Evolutionary conservation across 2,113 vertebrate genomes (phyloP).

Genomic region (Uria lomvia): DNA sequence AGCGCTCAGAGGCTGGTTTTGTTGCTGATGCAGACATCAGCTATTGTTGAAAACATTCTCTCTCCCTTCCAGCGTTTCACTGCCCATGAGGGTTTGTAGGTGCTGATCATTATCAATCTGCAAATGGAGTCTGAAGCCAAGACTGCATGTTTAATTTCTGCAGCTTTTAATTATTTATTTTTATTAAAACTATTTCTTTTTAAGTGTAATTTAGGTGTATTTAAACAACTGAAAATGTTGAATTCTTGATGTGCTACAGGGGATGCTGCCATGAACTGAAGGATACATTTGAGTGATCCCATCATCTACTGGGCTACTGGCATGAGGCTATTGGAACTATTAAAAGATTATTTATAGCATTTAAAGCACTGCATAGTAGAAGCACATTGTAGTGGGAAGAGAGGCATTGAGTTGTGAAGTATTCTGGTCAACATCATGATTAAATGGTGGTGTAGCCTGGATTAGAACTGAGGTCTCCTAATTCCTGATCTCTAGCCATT

Average conservation of each 20-base stretch:
- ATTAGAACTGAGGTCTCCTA: not conserved
- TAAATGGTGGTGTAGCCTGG: not conserved
- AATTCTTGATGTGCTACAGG: not conserved
- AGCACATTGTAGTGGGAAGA: not conserved
- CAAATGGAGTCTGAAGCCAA: not conserved
- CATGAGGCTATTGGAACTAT: not conserved
- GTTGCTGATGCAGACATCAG: conserved; percentile 39
- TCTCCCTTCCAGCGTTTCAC: not conserved
- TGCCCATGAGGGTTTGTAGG: not conserved
- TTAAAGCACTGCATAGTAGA: not conserved
- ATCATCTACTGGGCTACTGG: not conserved
- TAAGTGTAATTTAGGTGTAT: not conserved
- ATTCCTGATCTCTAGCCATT: not conserved
- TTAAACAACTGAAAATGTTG: not conserved
- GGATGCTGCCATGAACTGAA: not conserved
- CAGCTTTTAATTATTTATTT: not conserved
- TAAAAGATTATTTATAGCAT: not conserved
- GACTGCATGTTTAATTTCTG: not conserved
- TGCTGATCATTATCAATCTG: conserved; percentile 9
- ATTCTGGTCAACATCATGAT: not conserved
- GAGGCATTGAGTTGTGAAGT: not conserved
- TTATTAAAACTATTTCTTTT: not conserved
- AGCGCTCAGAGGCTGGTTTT: conserved; percentile 46
- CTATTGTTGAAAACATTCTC: conserved; percentile 43
- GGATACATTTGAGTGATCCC: not conserved